Evolutionary conservation across 2,888 invertebrate genomes (phyloP).

Genomic region (Calliphora vomitoria): DNA sequence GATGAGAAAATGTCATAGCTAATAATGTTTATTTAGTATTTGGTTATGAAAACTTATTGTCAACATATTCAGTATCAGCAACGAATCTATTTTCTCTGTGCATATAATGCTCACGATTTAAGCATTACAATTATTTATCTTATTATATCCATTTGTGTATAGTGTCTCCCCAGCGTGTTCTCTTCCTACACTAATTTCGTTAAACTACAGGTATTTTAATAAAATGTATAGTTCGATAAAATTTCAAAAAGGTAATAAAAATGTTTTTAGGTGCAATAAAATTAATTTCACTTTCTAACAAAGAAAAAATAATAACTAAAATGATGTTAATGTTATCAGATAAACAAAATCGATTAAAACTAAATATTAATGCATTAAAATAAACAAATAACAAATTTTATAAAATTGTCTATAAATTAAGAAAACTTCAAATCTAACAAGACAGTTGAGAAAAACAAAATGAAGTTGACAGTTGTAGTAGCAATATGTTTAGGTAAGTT

Average conservation of each 20-base stretch:
- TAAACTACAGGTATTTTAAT: too few relatives aligned
- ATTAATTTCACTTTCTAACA: constrained; percentile 22
- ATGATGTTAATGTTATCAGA: neutral
- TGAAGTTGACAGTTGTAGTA: constrained; percentile 64
- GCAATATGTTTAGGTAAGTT: constrained; percentile 49
- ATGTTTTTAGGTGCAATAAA: constrained; percentile 28
- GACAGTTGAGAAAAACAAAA: constrained; percentile 52
- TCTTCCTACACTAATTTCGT: too few relatives aligned
- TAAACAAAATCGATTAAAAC: neutral
- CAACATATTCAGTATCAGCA: too few relatives aligned
- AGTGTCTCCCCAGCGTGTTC: neutral
- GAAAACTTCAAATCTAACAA: neutral
- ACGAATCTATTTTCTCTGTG: too few relatives aligned
- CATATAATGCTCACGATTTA: too few relatives aligned
- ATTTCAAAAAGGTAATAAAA: constrained; percentile 23
- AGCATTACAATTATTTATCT: too few relatives aligned
- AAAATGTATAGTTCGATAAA: neutral
- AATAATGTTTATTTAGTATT: too few relatives aligned
- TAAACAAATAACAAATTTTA: neutral
- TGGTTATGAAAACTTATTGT: too few relatives aligned
- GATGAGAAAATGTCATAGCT: too few relatives aligned
- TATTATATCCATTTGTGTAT: too few relatives aligned
- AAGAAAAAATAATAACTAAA: constrained; percentile 6
- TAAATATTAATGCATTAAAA: neutral
- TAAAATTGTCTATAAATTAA: constrained; percentile 50